Conservation (phyloP, 92 coral and sea anemone species). For the Hydrozoanthus gracilis region DNA sequence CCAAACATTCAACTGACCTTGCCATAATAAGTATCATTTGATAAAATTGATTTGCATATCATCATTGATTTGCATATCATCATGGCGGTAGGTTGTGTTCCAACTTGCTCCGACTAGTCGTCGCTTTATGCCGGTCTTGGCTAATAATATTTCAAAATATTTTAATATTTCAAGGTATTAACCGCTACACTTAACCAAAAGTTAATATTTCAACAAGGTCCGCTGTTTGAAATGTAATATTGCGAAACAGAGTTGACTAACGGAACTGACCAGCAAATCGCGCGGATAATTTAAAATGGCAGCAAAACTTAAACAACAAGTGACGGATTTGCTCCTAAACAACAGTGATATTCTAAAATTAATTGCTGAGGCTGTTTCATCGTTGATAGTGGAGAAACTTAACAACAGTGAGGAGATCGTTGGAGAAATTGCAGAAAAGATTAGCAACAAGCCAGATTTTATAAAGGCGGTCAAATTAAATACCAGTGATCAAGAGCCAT, state of each 20-base stretch:
- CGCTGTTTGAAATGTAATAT: no score
- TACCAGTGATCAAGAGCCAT: neutral
- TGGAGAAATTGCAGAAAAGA: neutral
- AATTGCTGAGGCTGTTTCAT: neutral
- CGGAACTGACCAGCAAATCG: neutral
- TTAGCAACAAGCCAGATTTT: neutral
- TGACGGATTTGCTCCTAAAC: neutral
- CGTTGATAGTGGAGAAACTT: neutral
- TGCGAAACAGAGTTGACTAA: neutral
- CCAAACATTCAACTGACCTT: no score
- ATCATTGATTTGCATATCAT: no score
- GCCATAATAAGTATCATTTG: no score
- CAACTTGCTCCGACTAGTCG: no score
- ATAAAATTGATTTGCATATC: no score
- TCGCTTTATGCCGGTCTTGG: no score
- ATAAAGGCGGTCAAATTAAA: neutral
- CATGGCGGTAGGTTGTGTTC: no score
- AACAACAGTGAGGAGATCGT: neutral
- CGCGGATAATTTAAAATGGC: neutral
- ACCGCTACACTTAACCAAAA: no score
- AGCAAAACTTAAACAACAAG: neutral
- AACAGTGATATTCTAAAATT: neutral
- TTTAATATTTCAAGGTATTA: no score
- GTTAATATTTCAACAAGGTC: no score
- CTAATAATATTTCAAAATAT: no score